Evolutionary conservation across 2,113 vertebrate species (phyloP), one percentile per base, ranked within the genome.

Genomic region (Seriola dumerili): DNA sequence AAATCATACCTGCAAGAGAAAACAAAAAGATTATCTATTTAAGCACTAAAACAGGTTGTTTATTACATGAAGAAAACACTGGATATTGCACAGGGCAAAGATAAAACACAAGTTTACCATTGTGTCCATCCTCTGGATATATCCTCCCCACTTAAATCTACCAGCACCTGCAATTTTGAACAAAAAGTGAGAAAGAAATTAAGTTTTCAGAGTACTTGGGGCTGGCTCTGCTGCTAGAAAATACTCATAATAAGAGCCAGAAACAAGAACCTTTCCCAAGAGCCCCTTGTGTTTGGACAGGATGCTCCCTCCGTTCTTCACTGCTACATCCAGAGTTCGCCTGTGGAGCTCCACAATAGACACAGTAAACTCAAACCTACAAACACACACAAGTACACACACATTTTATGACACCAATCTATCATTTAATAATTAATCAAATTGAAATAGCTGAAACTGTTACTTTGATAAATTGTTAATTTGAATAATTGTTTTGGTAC

Each of bases 231-330:
- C 14, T 21, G n/a, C 50, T 40, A 14, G 29, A 48, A 42, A 58
- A 76, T 3, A 4, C 11, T 12, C 12, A 36, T 3, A 80, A 38
- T 12, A 58, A 48, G 14, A 29, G 9, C 3, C 2, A 46, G 25
- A 57, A 48, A 48, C 14, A 72, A 59, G 4, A 75, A 98, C 98
- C 94, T 99, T 99, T 92, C 98, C 98, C 83, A 99, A 94, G 21
- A 99, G 96, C 52, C 98, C 98, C 96, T 97, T 99, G 90, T 98
- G 97, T 97, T 98, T 98, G 91, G 97, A 99, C 89, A 99, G 89
- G 88, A 99, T 96, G 72, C 97, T 97, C 2, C 98, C 97, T 36
- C 97, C 96, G 83, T 99, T 99, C 93, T 99, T 99, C 80, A 99
- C 98, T 0, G 98, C 97, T 58, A 99, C 96, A 72, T 99, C 98